Evolutionary conservation across 2,113 vertebrate species (phyloP).

Genomic region (Xerus inauris): DNA sequence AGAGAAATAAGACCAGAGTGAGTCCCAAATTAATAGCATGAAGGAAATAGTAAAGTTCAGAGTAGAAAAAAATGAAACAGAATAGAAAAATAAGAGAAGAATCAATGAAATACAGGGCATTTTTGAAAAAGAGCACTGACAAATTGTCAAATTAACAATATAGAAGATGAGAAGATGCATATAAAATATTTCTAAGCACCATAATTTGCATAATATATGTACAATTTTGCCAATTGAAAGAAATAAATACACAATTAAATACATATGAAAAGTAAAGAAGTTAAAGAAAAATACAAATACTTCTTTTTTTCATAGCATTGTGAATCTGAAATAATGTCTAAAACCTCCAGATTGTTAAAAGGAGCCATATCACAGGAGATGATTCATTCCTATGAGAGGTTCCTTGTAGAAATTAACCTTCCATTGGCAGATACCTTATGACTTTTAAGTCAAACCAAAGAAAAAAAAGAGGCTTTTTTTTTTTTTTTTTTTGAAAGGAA

Average conservation of each 20-base stretch:
- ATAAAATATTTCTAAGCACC: neutral
- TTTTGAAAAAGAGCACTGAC: too few species aligned
- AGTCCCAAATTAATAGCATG: too few species aligned
- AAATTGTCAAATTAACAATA: too few species aligned
- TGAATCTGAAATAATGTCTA: neutral
- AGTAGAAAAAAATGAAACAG: too few species aligned
- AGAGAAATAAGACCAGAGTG: too few species aligned
- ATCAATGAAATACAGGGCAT: too few species aligned
- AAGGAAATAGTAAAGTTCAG: too few species aligned
- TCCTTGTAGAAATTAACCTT: neutral
- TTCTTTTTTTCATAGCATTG: neutral
- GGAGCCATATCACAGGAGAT: neutral
- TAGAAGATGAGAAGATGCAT: too few species aligned
- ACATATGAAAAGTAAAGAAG: neutral
- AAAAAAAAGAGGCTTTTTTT: neutral
- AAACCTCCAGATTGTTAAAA: neutral
- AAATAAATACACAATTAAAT: neutral
- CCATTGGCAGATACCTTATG: neutral
- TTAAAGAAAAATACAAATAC: neutral
- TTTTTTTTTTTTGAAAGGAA: too few species aligned
- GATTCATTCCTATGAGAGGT: neutral
- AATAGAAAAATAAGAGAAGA: too few species aligned
- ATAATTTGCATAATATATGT: neutral
- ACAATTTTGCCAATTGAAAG: too few species aligned
- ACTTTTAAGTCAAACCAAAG: neutral